Evolutionary conservation across 2,888 invertebrate genomes (phyloP), one percentile per base, ranked within the genome.

Genomic region (Alloscopus bannaensis): DNA sequence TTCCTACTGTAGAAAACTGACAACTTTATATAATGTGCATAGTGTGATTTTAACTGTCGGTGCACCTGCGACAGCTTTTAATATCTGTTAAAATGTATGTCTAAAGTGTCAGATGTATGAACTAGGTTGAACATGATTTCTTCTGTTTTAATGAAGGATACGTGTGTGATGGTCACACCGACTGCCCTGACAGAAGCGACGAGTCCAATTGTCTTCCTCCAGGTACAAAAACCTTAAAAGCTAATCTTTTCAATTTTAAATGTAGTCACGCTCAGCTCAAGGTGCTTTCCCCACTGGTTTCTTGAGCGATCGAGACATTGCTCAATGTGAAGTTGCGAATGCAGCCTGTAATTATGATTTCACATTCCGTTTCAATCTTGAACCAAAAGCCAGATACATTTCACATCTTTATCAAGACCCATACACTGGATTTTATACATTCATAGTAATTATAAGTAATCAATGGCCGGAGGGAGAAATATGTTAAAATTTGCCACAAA

Each of bases 91-190:
- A 36, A 13, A 36, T 36, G 13, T 36, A 13, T 36, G 36, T 8
- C 13, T 36, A 13, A 8, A 13, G 36, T 13, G 36, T 36, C 36
- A 8, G 36, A 6, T 13, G 6, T 6, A 13, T 8, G 22, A 11
- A 24, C 26, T 28, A 6, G 57, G 11, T 26, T 13, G 6, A 6
- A 36, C 6, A 36, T 36, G 6, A 13, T 36, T 36, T 52, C 16
- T 8, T 55, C 36, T 55, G 20, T 29, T 55, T 40, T 57, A 31
- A 18, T 55, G 6, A 22, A 78, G 79, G 11, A 13, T 81, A 77
- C 52, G 76, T 77, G 3, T 81, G 81, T 26, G 81, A 81, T 50
- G 59, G 65, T 1, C 71, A 81, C 55, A 52, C n/a, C 20, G 81
- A 81, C 31, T 81, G 81, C 55, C 72, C 76, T 0, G 80, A 76